phyloP scores from a whole-genome alignment of 1,140 invertebrate genomes.

The Macrosteles quadrilineatus region DNA sequence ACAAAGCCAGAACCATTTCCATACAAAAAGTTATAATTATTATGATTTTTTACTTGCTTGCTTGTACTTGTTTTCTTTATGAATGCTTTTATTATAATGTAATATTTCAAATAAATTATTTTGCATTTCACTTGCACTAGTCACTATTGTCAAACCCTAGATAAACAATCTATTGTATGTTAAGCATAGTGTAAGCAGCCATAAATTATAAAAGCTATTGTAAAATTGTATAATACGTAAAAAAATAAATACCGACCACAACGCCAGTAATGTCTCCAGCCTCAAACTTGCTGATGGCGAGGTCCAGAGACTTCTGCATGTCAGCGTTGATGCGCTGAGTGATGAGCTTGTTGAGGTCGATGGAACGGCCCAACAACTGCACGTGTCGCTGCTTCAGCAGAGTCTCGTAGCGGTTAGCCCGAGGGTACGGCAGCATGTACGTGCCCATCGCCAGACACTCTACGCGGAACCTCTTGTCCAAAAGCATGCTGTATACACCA shows the following conservation, averaged over 20 bases:
- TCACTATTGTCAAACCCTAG: no score
- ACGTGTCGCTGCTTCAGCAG: conserved; percentile 96
- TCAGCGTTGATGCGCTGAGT: conserved; percentile 95
- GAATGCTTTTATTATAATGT: no score
- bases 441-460: conserved; percentile 88
- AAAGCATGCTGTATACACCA: conserved; percentile 83
- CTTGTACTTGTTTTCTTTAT: no score
- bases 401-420: conserved; percentile 93
- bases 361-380: conserved; percentile 91
- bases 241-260: conserved; percentile 83
- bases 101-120: no score
- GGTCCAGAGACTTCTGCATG: conserved; percentile 93
- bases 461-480: conserved; percentile 95
- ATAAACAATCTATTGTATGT: no score
- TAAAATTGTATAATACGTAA: no score
- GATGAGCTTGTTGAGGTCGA: conserved; percentile 95
- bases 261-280: conserved; percentile 96
- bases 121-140: no score
- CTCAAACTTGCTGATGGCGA: conserved; percentile 96
- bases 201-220: no score
- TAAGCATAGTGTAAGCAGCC: no score
- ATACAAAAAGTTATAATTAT: no score
- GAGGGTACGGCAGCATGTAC: conserved; percentile 73
- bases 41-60: no score
- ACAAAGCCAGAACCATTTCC: no score